Evolutionary conservation across 2,888 invertebrate species (phyloP).

Genomic region (Microplitis deprimator): DNA sequence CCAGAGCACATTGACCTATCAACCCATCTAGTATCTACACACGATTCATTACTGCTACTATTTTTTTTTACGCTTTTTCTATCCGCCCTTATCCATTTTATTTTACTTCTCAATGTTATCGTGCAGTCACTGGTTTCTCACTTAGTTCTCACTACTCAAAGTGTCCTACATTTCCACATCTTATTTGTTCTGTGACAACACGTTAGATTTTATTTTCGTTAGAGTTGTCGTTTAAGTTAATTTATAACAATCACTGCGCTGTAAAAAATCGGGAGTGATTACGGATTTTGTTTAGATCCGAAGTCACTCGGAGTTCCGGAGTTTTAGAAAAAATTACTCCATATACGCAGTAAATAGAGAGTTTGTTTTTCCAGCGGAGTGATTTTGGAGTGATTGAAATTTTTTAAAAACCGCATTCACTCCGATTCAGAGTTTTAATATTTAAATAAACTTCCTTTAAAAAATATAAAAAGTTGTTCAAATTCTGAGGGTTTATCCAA

Average conservation of each 20-base stretch:
- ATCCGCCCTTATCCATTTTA: not conserved
- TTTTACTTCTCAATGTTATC: conserved; percentile 26
- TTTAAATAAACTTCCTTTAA: too few species aligned
- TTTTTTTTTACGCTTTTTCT: conserved; percentile 3
- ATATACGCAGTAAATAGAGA: too few species aligned
- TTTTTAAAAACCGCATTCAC: too few species aligned
- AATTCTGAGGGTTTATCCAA: too few species aligned
- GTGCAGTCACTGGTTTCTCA: not conserved
- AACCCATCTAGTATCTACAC: conserved; percentile 17
- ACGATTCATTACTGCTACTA: conserved; percentile 26
- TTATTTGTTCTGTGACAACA: not conserved
- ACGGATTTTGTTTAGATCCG: too few species aligned
- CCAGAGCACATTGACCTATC: conserved; percentile 16
- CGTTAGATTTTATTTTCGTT: not conserved
- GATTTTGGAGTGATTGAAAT: too few species aligned
- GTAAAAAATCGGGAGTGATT: too few species aligned
- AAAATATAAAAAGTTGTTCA: too few species aligned
- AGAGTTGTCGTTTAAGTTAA: not conserved
- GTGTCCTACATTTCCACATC: not conserved
- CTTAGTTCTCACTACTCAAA: not conserved
- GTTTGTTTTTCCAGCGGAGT: too few species aligned
- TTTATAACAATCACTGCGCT: not conserved
- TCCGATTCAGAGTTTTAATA: too few species aligned
- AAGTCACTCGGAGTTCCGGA: too few species aligned
- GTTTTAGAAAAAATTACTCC: too few species aligned